These are phyloP conservation scores for Drosophila kambysellisi DNA, from an alignment of 2,888 invertebrate genomes.

Conservation along the genomic window DNA sequence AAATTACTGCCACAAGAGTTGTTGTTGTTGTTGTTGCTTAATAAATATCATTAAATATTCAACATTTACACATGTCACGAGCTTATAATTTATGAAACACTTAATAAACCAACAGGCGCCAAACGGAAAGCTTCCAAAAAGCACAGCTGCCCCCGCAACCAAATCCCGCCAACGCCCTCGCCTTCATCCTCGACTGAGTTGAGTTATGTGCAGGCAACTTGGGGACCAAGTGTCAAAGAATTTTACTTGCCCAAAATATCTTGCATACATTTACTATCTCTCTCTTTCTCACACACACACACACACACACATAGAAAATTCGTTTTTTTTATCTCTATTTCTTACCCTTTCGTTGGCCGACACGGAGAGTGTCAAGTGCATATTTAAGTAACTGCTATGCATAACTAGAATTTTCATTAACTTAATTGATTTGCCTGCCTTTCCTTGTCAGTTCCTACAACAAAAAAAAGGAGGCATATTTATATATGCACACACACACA, in stretches of 20 bases:
- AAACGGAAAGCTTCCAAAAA: constrained; percentile 2
- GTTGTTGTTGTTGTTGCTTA: constrained; percentile 29
- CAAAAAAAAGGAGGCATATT: neutral
- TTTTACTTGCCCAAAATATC: constrained; percentile 40
- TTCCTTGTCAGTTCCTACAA: neutral
- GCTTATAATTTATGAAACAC: constrained; percentile 54
- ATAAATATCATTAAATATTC: constrained; percentile 58
- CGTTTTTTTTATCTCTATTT: neutral
- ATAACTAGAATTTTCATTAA: constrained; percentile 66
- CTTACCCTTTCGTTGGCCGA: constrained; percentile 1
- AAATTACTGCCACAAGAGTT: constrained; percentile 21
- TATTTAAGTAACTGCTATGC: constrained; percentile 50
- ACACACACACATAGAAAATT: neutral
- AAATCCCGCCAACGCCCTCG: neutral
- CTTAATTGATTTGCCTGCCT: constrained; percentile 58
- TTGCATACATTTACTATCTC: constrained; percentile 11
- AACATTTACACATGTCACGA: constrained; percentile 52
- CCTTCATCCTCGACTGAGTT: neutral
- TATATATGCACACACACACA: constrained; percentile 4
- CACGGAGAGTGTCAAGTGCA: constrained; percentile 43
- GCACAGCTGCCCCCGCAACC: neutral
- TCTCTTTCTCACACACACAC: neutral
- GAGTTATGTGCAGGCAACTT: constrained; percentile 39
- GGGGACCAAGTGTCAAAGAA: constrained; percentile 55
- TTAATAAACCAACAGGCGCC: constrained; percentile 39